These are phyloP conservation scores for Agapostemon virescens DNA, from an alignment of 2,888 invertebrate species.

Conservation along the genomic window DNA sequence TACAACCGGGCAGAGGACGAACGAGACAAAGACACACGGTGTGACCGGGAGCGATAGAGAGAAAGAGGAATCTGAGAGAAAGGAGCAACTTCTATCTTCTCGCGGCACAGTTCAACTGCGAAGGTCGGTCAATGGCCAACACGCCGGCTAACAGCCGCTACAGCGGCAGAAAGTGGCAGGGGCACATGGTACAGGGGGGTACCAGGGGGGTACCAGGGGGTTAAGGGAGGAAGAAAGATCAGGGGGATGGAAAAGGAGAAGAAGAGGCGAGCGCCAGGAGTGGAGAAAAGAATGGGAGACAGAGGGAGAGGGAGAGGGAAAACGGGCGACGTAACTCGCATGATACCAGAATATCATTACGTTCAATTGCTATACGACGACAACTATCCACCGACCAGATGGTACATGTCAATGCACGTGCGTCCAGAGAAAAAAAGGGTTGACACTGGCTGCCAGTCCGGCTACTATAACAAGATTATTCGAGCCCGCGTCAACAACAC, in stretches of 20 bases:
- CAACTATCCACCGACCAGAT: slow-evolving; percentile 62
- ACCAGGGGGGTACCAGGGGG: not conserved
- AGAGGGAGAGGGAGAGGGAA: slow-evolving; percentile 14
- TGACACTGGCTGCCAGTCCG: slow-evolving; percentile 49
- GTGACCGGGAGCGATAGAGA: not conserved
- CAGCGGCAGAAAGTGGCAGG: slow-evolving; percentile 18
- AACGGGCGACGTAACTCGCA: slow-evolving; percentile 50
- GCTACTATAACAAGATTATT: slow-evolving; percentile 59
- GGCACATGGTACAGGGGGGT: not conserved
- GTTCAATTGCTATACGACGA: slow-evolving; percentile 63
- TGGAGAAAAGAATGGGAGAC: not conserved
- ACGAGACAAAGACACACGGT: not conserved
- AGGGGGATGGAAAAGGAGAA: slow-evolving; percentile 16
- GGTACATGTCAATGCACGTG: slow-evolving; percentile 65
- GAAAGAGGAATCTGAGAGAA: slow-evolving; percentile 36
- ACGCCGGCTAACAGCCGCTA: slow-evolving; percentile 57
- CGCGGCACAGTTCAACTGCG: slow-evolving; percentile 68
- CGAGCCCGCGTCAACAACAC: slow-evolving; percentile 34
- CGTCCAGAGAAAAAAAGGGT: slow-evolving; percentile 42
- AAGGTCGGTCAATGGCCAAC: slow-evolving; percentile 74
- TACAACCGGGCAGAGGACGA: not conserved
- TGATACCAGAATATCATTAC: slow-evolving; percentile 67
- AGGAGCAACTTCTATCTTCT: slow-evolving; percentile 54
- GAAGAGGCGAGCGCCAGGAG: not conserved
- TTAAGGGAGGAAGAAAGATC: slow-evolving; percentile 12